Percentiles rank a stretch among this genome's conserved stretches.
Evolutionary conservation across 2,113 vertebrate genomes (phyloP).

Genomic region (Bettongia penicillata): DNA sequence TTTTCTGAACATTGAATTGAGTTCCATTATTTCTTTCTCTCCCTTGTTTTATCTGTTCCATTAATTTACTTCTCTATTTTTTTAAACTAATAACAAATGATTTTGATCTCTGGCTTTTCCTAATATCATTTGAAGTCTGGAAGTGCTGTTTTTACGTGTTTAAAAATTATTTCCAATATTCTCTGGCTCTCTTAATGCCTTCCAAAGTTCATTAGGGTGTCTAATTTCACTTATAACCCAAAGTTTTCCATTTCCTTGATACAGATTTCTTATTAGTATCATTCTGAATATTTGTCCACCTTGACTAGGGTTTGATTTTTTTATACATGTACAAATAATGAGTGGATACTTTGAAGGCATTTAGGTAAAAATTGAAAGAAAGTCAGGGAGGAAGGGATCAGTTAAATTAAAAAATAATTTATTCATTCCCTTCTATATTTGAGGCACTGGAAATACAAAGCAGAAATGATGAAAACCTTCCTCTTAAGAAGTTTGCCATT

Average conservation of each 20-base stretch:
- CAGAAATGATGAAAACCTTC: too few relatives aligned
- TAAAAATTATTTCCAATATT: neutral
- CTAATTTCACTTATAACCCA: constrained; percentile 10
- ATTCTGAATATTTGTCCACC: neutral
- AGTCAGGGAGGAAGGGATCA: constrained; percentile 32
- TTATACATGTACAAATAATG: neutral
- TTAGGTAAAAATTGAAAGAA: neutral
- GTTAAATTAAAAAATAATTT: too few relatives aligned
- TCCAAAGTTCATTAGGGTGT: neutral
- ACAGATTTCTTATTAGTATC: neutral
- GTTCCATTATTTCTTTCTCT: neutral
- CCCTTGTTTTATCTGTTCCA: neutral
- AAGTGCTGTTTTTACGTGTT: neutral
- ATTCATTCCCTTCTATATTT: too few relatives aligned
- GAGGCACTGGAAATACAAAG: too few relatives aligned
- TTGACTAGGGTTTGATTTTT: neutral
- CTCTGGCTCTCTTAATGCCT: neutral
- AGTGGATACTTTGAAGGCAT: constrained; percentile 22
- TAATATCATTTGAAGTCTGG: neutral
- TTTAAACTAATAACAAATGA: neutral
- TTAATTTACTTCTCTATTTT: neutral
- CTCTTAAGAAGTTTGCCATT: too few relatives aligned
- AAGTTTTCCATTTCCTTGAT: neutral
- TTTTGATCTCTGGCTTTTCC: neutral
- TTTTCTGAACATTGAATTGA: neutral